These are phyloP conservation scores for Rhea americana DNA, from an alignment of 2,113 vertebrate species.

Conservation along the genomic window DNA sequence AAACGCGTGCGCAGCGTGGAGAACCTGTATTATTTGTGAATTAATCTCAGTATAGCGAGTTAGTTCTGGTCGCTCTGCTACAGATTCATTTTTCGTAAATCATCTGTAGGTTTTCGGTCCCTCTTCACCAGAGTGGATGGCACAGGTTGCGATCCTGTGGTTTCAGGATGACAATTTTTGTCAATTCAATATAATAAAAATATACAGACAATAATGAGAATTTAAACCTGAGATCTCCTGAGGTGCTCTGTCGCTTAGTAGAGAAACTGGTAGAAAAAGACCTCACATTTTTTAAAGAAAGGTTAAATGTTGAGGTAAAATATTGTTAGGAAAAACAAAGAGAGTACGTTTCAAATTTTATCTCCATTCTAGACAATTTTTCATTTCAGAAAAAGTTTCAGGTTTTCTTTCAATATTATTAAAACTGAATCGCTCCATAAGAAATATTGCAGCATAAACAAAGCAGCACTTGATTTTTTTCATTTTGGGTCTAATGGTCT, in stretches of 20 bases:
- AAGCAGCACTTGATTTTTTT: neutral
- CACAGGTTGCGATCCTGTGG: neutral
- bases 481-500: neutral
- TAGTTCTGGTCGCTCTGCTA: neutral
- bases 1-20: rapidly evolving
- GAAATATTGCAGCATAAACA: neutral
- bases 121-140: neutral
- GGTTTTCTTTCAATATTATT: neutral
- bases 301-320: neutral
- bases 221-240: neutral
- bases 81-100: neutral
- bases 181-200: neutral
- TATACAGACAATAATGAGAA: neutral
- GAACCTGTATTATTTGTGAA: neutral
- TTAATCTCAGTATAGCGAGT: neutral
- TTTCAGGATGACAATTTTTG: neutral
- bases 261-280: neutral
- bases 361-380: neutral
- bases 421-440: rapidly evolving
- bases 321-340: rapidly evolving
- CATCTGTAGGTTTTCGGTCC: neutral
- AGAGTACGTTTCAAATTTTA: neutral
- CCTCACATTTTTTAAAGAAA: neutral
- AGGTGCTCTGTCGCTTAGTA: rapidly evolving
- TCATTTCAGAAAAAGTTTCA: neutral